Evolutionary conservation across 2,888 invertebrate species (phyloP).

Genomic region (Lampropteryx suffumata): DNA sequence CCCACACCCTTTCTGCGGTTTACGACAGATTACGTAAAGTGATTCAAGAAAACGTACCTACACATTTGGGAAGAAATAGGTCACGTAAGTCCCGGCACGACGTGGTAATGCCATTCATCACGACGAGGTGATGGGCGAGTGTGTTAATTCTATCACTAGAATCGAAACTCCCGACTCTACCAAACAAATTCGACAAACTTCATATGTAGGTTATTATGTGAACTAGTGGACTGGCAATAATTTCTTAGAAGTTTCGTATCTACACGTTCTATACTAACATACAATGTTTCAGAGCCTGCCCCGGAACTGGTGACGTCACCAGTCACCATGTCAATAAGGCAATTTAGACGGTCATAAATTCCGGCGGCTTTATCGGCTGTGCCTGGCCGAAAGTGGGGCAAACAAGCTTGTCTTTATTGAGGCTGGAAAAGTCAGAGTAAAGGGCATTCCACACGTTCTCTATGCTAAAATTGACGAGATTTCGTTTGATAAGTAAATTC

Average conservation of each 20-base stretch:
- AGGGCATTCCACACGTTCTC: neutral
- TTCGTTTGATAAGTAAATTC: too few relatives aligned
- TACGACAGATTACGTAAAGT: slow-evolving; percentile 22
- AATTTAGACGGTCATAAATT: slow-evolving; percentile 53
- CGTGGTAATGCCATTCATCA: slow-evolving; percentile 43
- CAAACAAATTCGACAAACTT: too few relatives aligned
- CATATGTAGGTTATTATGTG: too few relatives aligned
- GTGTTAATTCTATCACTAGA: neutral
- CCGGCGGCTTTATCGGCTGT: slow-evolving; percentile 48
- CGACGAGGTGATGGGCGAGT: slow-evolving; percentile 12
- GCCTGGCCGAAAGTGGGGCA: slow-evolving; percentile 44
- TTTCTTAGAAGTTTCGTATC: slow-evolving; percentile 4
- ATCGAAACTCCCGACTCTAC: neutral
- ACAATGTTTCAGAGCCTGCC: slow-evolving; percentile 40
- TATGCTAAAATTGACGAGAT: neutral
- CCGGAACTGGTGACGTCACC: slow-evolving; percentile 50
- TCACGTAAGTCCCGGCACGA: slow-evolving; percentile 26
- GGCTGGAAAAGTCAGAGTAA: slow-evolving; percentile 7
- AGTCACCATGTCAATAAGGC: slow-evolving; percentile 45
- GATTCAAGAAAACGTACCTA: slow-evolving; percentile 19
- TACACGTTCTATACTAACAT: neutral
- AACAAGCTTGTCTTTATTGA: slow-evolving; percentile 38
- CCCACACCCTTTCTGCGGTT: slow-evolving; percentile 16
- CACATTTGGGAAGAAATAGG: slow-evolving; percentile 28
- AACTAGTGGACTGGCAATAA: too few relatives aligned